A percentile compares a stretch with the other conserved stretches of the same genome.
phyloP scores from a whole-genome alignment of 1,140 invertebrate species.

The Neodiprion lecontei region DNA sequence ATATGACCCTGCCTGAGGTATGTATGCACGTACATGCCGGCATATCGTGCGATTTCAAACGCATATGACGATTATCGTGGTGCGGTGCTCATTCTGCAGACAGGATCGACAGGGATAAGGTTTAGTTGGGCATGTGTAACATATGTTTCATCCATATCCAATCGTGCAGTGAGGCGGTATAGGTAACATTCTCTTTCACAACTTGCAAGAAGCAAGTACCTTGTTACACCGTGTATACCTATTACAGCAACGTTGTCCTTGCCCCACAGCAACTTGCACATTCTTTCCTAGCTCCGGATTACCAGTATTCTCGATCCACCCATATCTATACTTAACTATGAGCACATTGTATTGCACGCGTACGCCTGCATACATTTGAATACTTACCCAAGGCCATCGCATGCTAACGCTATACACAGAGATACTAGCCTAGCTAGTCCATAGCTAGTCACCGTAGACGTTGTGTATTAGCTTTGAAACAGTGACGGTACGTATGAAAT shows the following conservation, averaged over 20 bases:
- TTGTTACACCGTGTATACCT: slow-evolving; percentile 28
- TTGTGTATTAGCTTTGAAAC: neutral
- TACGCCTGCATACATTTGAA: slow-evolving; percentile 38
- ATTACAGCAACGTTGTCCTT: slow-evolving; percentile 33
- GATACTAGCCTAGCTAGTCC: no score
- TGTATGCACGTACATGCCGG: no score
- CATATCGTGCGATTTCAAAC: no score
- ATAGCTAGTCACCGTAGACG: neutral
- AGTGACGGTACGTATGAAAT: neutral
- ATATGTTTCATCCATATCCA: no score
- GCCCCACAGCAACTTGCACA: slow-evolving; percentile 36
- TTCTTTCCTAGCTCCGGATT: slow-evolving; percentile 44
- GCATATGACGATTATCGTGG: no score
- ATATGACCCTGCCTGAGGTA: no score
- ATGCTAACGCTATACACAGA: slow-evolving; percentile 12
- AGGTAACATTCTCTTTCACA: slow-evolving; percentile 24
- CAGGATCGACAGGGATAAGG: no score
- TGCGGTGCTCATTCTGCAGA: no score
- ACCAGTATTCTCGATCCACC: slow-evolving; percentile 23
- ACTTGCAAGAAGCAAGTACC: slow-evolving; percentile 38
- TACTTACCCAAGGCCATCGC: slow-evolving; percentile 45
- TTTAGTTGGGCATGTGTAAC: no score
- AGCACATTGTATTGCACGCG: slow-evolving; percentile 33
- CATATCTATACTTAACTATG: slow-evolving; percentile 32
- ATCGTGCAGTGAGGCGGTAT: no score